These are phyloP conservation scores for Zoanthus solanderi DNA, from an alignment of 92 coral and sea anemone species.

Conservation along the genomic window DNA sequence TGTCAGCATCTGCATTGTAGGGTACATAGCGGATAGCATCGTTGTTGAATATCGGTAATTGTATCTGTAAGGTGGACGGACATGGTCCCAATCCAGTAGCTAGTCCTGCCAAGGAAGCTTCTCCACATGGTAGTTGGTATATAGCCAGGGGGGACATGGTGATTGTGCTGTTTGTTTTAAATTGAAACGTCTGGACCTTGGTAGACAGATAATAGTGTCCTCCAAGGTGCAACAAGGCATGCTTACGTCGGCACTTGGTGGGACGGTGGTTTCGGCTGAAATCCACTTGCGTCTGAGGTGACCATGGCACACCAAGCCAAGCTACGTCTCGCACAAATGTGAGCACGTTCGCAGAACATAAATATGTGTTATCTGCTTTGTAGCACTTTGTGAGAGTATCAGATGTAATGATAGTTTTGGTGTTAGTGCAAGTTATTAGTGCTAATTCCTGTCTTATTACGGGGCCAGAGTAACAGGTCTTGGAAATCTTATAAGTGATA, in stretches of 20 bases:
- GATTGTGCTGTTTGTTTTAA: conserved; percentile 16
- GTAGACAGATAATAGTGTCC: conserved; percentile 42
- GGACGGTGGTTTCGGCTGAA: conserved; percentile 19
- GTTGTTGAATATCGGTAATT: neutral
- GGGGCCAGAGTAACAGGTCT: conserved; percentile 35
- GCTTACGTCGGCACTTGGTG: conserved; percentile 21
- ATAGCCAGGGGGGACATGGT: conserved; percentile 21
- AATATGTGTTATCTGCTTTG: conserved; percentile 19
- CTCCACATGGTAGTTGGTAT: conserved; percentile 33
- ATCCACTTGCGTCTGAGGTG: conserved; percentile 16
- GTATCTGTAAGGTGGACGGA: conserved; percentile 7
- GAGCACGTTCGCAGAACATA: conserved; percentile 43
- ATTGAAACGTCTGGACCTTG: neutral
- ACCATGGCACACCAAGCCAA: conserved; percentile 47
- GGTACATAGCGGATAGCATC: conserved; percentile 8
- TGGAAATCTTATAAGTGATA: conserved; percentile 4
- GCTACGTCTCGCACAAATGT: conserved; percentile 11
- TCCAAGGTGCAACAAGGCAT: conserved; percentile 42
- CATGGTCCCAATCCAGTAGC: conserved; percentile 48
- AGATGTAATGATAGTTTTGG: conserved; percentile 22
- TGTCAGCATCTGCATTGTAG: neutral
- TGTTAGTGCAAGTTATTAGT: conserved; percentile 35
- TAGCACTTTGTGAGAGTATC: conserved; percentile 32
- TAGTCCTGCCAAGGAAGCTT: conserved; percentile 26
- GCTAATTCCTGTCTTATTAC: conserved; percentile 18